These are phyloP conservation scores for Hestina assimilis DNA, from an alignment of 1,140 invertebrate genomes.

Conservation along the genomic window DNA sequence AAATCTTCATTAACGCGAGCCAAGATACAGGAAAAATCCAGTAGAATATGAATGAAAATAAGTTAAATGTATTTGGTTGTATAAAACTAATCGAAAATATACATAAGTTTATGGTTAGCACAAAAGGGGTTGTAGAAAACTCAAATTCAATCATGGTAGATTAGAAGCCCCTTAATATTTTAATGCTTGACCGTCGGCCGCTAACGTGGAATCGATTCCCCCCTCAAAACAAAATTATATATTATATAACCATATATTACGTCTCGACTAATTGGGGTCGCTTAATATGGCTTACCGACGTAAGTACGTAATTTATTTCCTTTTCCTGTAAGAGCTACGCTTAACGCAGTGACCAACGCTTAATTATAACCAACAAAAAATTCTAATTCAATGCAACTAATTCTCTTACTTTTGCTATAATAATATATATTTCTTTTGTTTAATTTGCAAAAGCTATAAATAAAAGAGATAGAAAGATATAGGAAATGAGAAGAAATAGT, in stretches of 20 bases:
- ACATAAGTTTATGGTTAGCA: conserved; percentile 39
- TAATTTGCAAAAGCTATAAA: too few species aligned
- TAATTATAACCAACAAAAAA: conserved; percentile 29
- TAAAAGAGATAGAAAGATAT: too few species aligned
- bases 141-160: conserved; percentile 76
- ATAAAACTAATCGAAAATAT: not conserved
- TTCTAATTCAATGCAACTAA: not conserved
- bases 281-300: conserved; percentile 76
- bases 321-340: conserved; percentile 39
- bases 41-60: too few species aligned
- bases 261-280: conserved; percentile 74
- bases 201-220: conserved; percentile 65
- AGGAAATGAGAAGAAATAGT: too few species aligned
- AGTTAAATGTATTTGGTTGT: too few species aligned
- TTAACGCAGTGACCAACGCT: conserved; percentile 29
- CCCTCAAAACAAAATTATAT: conserved; percentile 61
- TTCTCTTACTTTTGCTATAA: too few species aligned
- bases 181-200: conserved; percentile 71
- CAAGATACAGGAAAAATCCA: too few species aligned
- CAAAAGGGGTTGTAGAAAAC: conserved; percentile 47
- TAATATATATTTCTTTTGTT: not conserved
- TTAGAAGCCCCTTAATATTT: conserved; percentile 75
- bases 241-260: conserved; percentile 67
- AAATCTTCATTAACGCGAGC: too few species aligned
- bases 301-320: conserved; percentile 76